Evolutionary conservation across 2,888 invertebrate genomes (phyloP).

Genomic region (Orthonevra nobilis): DNA sequence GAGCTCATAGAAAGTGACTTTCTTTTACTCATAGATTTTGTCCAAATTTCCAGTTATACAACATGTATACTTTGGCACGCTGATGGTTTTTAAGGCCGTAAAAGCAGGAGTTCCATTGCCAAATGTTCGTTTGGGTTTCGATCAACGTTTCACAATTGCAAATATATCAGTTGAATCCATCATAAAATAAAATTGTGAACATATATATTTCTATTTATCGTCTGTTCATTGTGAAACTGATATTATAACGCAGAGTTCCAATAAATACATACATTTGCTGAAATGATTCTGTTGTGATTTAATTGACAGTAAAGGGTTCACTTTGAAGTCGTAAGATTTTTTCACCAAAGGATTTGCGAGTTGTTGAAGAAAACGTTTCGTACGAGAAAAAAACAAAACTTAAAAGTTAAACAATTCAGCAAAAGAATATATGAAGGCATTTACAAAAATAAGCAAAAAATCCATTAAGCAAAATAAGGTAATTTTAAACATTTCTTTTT

Average conservation of each 20-base stretch:
- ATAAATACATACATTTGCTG: too few species aligned
- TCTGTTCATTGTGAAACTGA: background rate
- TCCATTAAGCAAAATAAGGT: too few species aligned
- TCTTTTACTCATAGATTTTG: slow-evolving; percentile 83
- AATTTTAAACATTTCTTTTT: too few species aligned
- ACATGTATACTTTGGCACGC: slow-evolving; percentile 94
- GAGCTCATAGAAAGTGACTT: slow-evolving; percentile 1
- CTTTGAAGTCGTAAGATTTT: too few species aligned
- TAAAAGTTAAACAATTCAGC: too few species aligned
- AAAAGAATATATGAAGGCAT: too few species aligned
- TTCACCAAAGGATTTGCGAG: too few species aligned
- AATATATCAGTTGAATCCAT: background rate
- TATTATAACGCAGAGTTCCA: background rate
- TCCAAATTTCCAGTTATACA: slow-evolving; percentile 97
- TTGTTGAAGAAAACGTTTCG: too few species aligned
- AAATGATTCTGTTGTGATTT: too few species aligned
- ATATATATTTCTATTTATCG: slow-evolving; percentile 17
- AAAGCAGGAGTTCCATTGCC: slow-evolving; percentile 75
- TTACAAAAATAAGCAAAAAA: too few species aligned
- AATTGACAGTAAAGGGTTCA: too few species aligned
- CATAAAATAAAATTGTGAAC: background rate
- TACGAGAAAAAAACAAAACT: too few species aligned
- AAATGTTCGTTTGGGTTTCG: slow-evolving; percentile 76
- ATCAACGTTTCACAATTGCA: slow-evolving; percentile 55
- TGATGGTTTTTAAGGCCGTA: slow-evolving; percentile 86